Evolutionary conservation across 2,797 vertebrate genomes (phyloP), one percentile per base, ranked within the genome.

Genomic region (Siniperca undulata): DNA sequence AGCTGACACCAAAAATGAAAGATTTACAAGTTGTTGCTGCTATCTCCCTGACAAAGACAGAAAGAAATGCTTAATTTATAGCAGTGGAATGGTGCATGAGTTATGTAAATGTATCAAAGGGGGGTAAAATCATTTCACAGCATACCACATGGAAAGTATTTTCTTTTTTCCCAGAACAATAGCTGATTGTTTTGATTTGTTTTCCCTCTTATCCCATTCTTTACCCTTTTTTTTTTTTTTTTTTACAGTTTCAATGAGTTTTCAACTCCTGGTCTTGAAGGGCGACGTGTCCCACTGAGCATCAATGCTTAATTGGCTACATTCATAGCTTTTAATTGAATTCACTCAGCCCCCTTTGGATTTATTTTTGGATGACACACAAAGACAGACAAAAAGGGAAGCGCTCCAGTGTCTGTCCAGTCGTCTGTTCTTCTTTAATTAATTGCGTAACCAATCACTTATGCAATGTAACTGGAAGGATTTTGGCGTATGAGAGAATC

Each of bases 331-430:
- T 55, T 68, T 65, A 84, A 82, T 78, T 70, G 74, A 72, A 82
- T 61, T 73, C 60, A 55, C 77, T 80, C 71, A 2, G 76, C 10
- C n/a, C 30, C 12, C 22, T 71, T 60, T 62, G 70, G 61, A 70
- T 81, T 85, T 81, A 84, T 81, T 83, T 92, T 79, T 90, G 78
- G 89, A 83, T 34, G 69, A 44, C 60, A 72, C 78, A 78, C 78
- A 88, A 86, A 88, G 81, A 75, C 14, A 5, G 5, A 67, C 14
- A 24, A 46, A 68, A n/a, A 69, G 66, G 70, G 70, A 79, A 69
- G 50, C 56, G 5, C 65, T 85, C 64, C 78, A 79, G 81, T 24
- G 2, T 30, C 30, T 30, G 30, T 30, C 30, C 5, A 5, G 36
- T 30, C 9, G 30, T 60, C 84, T 89, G 77, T 34, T 84, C 52